phyloP scores from a whole-genome alignment of 1,140 invertebrate species.

The Notospermus geniculatus region DNA sequence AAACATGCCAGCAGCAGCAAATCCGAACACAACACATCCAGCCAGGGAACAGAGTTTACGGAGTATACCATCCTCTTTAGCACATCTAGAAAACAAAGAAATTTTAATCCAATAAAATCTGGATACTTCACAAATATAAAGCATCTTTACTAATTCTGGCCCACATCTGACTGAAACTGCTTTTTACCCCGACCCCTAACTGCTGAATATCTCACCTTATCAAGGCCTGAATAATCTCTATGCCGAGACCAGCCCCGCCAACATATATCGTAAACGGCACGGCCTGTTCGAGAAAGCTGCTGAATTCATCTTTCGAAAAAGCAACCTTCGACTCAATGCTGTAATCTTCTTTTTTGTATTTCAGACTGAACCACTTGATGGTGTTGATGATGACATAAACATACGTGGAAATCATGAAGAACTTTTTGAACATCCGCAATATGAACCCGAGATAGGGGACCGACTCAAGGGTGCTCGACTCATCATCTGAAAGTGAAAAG shows the following conservation, averaged over 20 bases:
- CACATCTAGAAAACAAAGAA: no score
- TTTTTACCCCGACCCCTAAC: no score
- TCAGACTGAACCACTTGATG: constrained; percentile 60
- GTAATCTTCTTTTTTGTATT: constrained; percentile 54
- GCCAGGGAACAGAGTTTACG: constrained; percentile 60
- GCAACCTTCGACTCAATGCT: constrained; percentile 64
- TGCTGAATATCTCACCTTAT: no score
- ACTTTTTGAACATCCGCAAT: constrained; percentile 1
- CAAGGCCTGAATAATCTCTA: constrained; percentile 50
- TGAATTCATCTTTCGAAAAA: constrained; percentile 64
- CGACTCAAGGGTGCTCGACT: no score
- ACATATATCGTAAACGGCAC: constrained; percentile 60
- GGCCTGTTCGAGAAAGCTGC: constrained; percentile 53
- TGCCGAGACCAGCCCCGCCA: constrained; percentile 61
- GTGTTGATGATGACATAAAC: constrained; percentile 59
- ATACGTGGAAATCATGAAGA: constrained; percentile 47
- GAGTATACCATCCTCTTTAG: constrained; percentile 47
- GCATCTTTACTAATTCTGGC: no score
- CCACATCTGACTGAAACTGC: no score
- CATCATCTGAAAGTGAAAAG: no score
- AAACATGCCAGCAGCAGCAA: constrained; percentile 64
- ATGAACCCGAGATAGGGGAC: background rate
- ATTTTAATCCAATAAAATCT: no score
- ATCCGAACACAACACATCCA: constrained; percentile 61
- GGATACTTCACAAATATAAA: no score